Evolutionary conservation across 2,113 vertebrate genomes (phyloP).

Genomic region (Pristiophorus japonicus): DNA sequence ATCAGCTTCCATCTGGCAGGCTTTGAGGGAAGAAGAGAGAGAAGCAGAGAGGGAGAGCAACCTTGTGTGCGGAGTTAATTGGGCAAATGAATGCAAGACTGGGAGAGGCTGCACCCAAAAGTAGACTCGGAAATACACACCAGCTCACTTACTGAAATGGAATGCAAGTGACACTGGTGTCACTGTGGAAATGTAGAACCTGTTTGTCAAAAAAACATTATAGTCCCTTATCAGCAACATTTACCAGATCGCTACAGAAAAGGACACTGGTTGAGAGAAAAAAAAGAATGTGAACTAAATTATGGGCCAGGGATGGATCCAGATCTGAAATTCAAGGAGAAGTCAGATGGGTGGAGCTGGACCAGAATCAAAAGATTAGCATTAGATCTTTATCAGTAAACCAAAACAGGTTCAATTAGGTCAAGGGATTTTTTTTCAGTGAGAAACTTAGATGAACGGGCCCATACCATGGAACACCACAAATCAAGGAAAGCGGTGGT

Average conservation of each 20-base stretch:
- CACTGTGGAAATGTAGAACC: slow-evolving; percentile 14
- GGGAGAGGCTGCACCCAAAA: background rate
- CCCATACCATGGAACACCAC: background rate
- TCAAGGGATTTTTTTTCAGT: background rate
- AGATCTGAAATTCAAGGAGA: background rate
- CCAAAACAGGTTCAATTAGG: background rate
- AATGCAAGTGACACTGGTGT: slow-evolving; percentile 16
- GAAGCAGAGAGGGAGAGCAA: background rate
- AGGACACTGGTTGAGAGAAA: background rate
- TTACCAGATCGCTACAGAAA: background rate
- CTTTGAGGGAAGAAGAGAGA: background rate
- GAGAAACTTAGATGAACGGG: background rate
- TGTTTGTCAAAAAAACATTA: slow-evolving; percentile 20
- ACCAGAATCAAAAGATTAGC: slow-evolving; percentile 4
- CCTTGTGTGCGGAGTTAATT: background rate
- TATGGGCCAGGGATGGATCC: background rate
- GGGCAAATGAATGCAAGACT: background rate
- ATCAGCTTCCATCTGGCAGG: background rate
- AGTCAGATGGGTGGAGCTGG: background rate
- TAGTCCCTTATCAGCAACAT: background rate
- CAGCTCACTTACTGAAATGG: slow-evolving; percentile 19
- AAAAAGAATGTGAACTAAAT: slow-evolving; percentile 21
- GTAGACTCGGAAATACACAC: background rate
- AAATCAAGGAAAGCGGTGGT: background rate
- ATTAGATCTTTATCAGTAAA: background rate